These are phyloP conservation scores for Euplexia lucipara DNA, from an alignment of 2,888 invertebrate genomes.

Conservation along the genomic window DNA sequence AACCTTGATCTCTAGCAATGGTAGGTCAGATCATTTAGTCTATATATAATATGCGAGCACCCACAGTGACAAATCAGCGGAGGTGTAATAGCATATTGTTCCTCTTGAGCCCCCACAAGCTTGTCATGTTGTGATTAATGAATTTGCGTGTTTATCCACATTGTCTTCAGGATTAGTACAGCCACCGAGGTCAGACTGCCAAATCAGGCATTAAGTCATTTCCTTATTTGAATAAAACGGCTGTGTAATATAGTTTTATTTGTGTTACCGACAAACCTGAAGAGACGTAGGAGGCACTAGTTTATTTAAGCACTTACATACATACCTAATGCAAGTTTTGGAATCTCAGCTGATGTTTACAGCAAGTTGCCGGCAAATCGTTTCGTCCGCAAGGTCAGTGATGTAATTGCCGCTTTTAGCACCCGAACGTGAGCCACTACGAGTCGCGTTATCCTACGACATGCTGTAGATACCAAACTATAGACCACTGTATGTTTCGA, in stretches of 20 bases:
- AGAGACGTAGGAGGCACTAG: conserved; percentile 54
- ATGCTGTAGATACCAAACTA: conserved; percentile 39
- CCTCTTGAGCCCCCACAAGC: conserved; percentile 74
- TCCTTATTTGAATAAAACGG: conserved; percentile 68
- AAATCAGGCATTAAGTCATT: conserved; percentile 73
- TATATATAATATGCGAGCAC: conserved; percentile 76
- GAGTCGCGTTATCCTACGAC: conserved; percentile 66
- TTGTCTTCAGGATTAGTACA: conserved; percentile 70
- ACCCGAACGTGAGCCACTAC: conserved; percentile 77
- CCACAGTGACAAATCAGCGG: conserved; percentile 75
- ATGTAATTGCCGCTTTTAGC: conserved; percentile 89
- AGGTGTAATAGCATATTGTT: conserved; percentile 83
- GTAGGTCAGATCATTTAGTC: conserved; percentile 82
- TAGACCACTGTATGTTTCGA: conserved; percentile 69
- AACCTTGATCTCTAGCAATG: conserved; percentile 71
- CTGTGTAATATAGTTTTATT: conserved; percentile 53
- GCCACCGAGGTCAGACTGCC: conserved; percentile 67
- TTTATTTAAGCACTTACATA: conserved; percentile 40
- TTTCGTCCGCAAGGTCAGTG: conserved; percentile 85
- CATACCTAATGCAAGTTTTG: conserved; percentile 60
- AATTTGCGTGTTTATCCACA: conserved; percentile 64
- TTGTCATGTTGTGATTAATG: conserved; percentile 70
- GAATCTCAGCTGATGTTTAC: conserved; percentile 83
- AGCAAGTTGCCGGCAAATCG: conserved; percentile 77
- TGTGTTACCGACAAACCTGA: conserved; percentile 46